These are phyloP conservation scores for Saxidomus purpurata DNA, from an alignment of 1,140 invertebrate species.

Conservation along the genomic window DNA sequence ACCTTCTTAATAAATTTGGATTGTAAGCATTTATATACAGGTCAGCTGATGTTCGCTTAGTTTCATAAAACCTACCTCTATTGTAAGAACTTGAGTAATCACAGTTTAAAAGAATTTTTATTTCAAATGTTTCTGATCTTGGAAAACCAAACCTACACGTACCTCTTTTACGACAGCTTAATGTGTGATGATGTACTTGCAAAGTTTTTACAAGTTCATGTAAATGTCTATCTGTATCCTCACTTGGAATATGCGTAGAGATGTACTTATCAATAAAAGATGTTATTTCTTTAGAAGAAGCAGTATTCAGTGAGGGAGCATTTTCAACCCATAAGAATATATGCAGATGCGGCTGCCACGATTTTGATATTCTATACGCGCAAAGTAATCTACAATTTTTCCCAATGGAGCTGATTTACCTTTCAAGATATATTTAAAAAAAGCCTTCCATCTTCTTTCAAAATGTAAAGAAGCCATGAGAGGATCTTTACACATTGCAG, in stretches of 20 bases:
- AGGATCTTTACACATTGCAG: conserved; percentile 21
- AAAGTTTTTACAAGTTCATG: conserved; percentile 43
- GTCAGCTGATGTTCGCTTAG: conserved; percentile 3
- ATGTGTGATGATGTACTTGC: conserved; percentile 52
- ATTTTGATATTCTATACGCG: conserved; percentile 40
- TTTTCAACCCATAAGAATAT: conserved; percentile 52
- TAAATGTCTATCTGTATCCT: neutral
- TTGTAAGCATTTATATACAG: conserved; percentile 65
- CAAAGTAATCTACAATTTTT: conserved; percentile 27
- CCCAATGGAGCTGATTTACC: conserved; percentile 39
- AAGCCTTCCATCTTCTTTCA: conserved; percentile 56
- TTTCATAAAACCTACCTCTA: conserved; percentile 60
- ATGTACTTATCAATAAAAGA: conserved; percentile 40
- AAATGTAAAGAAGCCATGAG: conserved; percentile 38
- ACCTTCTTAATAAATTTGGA: conserved; percentile 37
- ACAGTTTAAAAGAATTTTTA: neutral
- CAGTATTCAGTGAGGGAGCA: neutral
- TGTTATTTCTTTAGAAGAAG: conserved; percentile 9
- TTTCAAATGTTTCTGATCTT: neutral
- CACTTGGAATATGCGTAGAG: conserved; percentile 18
- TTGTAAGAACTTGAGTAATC: neutral
- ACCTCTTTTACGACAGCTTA: neutral
- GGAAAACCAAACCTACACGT: conserved; percentile 64
- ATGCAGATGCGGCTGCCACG: conserved; percentile 25
- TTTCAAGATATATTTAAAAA: conserved; percentile 63